phyloP scores from a whole-genome alignment of 2,113 vertebrate genomes.

The Mormoops blainvillei region DNA sequence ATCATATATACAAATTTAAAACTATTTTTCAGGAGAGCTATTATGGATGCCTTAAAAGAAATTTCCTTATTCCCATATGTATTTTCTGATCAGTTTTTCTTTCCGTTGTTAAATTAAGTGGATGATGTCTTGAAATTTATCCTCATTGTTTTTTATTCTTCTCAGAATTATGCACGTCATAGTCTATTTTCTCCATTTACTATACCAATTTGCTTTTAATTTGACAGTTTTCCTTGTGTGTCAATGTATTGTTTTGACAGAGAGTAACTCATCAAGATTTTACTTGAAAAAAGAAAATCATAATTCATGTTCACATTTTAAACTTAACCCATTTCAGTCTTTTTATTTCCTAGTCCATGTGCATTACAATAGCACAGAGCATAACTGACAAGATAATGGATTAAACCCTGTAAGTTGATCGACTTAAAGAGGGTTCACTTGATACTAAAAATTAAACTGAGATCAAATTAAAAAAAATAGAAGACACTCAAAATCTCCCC shows the following conservation, averaged over 20 bases:
- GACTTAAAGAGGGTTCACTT: background rate
- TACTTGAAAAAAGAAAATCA: slow-evolving; percentile 70
- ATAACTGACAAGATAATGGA: slow-evolving; percentile 28
- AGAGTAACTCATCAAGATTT: slow-evolving; percentile 68
- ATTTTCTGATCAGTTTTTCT: slow-evolving; percentile 15
- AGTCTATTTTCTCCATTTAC: slow-evolving; percentile 71
- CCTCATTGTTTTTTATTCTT: slow-evolving; percentile 29
- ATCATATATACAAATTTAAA: background rate
- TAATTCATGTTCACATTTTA: slow-evolving; percentile 66
- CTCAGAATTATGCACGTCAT: slow-evolving; percentile 65
- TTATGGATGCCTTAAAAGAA: background rate
- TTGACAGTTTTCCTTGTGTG: slow-evolving; percentile 67
- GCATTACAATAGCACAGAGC: background rate
- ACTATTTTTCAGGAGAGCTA: background rate
- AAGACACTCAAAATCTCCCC: background rate
- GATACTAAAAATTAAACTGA: slow-evolving; percentile 9
- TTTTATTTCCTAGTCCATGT: background rate
- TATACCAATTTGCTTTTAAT: slow-evolving; percentile 71
- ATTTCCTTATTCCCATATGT: background rate
- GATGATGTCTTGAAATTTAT: slow-evolving; percentile 18
- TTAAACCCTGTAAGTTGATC: background rate
- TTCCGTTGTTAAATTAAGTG: slow-evolving; percentile 31
- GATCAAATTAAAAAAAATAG: background rate
- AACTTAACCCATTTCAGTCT: slow-evolving; percentile 37
- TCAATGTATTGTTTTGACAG: slow-evolving; percentile 73